Base-by-base conservation (phyloP, 2,888 invertebrate species). In the Apodemia zela region DNA sequence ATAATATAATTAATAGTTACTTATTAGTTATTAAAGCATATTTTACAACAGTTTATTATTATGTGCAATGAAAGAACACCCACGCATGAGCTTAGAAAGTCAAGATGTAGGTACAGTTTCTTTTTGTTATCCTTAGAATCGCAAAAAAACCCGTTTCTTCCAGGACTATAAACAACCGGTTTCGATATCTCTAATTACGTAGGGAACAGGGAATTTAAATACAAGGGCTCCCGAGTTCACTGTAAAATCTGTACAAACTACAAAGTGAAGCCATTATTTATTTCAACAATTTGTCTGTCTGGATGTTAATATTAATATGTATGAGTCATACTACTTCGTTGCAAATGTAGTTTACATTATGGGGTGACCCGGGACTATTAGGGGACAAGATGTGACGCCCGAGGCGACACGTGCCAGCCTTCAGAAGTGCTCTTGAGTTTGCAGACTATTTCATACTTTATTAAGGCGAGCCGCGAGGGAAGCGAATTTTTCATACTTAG, bases 371-470 rank as follows among this genome's bases (percentile, higher is more conserved):
- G 49, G 49, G 49, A 18, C 49, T 42, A 49, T 49, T 49, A 17
- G 18, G 11, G 11, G 18, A 49, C 49, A 49, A 2, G 49, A 18
- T 49, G 49, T 49, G 49, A 18, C 17, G 49, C 49, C 49, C 49
- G 49, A 18, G 18, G 49, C 18, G 18, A 49, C 18, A 49, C 18
- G 49, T 49, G 17, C 49, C 18, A 42, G 42, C 42, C 42, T 42
- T 42, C 42, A 18, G 49, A 49, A 49, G 49, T 17, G 18, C 49
- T 49, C 49, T 49, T 11, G 11, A n/a, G 49, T 18, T 49, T 18
- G 49, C 49, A 49, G 49, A 49, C 35, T 42, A 18, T 54, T 62
- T 62, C 38, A 57, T 62, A 54, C 42, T 62, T 35, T 42, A 54
- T 57, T 54, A 33, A 57, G 35, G 33, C 57, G 54, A n/a, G n/a